Conservation (phyloP, 1,140 invertebrate species). For the Harlomillsia oculata region DNA sequence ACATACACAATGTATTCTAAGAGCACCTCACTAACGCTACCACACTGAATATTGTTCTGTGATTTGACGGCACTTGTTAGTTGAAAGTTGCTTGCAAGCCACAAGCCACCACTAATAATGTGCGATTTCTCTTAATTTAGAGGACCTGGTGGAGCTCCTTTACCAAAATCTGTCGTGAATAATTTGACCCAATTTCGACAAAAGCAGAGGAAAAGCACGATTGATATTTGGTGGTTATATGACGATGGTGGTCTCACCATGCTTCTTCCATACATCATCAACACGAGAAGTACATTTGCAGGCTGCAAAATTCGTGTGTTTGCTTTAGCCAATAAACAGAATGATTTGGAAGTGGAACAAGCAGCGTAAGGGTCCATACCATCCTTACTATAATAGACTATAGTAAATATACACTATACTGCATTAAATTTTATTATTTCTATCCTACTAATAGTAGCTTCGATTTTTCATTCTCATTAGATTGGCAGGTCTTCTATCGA, state of each 20-base stretch:
- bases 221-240: conserved; percentile 51
- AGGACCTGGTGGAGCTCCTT: conserved; percentile 33
- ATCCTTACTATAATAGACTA: neutral
- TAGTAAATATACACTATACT: neutral
- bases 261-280: conserved; percentile 50
- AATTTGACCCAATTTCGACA: conserved; percentile 52
- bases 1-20: neutral
- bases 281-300: conserved; percentile 44
- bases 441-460: too few relatives aligned
- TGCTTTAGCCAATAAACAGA: conserved; percentile 46
- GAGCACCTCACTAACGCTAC: neutral
- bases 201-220: conserved; percentile 49
- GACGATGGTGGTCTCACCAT: conserved; percentile 43
- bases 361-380: conserved; percentile 41
- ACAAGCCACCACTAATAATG: neutral
- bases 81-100: neutral
- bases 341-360: conserved; percentile 47
- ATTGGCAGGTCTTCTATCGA: conserved; percentile 50
- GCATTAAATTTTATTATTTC: conserved; percentile 1
- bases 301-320: conserved; percentile 51
- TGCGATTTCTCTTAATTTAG: conserved; percentile 14
- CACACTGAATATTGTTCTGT: too few relatives aligned
- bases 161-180: conserved; percentile 37
- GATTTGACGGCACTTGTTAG: too few relatives aligned
- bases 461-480: conserved; percentile 37